Evolutionary conservation across 2,113 vertebrate species (phyloP), one percentile per base, ranked within the genome.

Genomic region (Leptobrachium leishanense): DNA sequence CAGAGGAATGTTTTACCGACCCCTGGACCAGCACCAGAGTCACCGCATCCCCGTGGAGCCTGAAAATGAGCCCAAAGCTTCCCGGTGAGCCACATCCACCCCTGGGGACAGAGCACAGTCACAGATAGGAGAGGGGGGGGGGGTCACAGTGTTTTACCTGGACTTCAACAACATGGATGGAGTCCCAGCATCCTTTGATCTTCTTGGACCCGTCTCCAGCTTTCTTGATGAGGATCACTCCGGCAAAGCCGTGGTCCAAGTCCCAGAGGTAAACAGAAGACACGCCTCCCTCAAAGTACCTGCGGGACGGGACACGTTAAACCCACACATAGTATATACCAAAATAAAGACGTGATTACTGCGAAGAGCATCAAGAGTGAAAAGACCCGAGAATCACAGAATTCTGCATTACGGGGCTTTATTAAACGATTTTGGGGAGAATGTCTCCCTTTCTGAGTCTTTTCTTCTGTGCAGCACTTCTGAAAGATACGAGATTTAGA

Each of bases 181-280:
- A 99, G 89, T 99, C 98, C 98, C 98, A 99, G 91, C 98, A 99
- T 78, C 98, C 98, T 85, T 99, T 99, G 89, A 99, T 99, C 91
- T 99, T 99, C 93, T 99, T 99, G 85, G 97, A 99, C 87, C 98
- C 98, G 1, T 99, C 98, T 43, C 98, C 98, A 40, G 97, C 98
- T 88, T 99, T 99, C 90, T 99, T 99, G 84, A 99, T 99, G 85
- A 99, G 98, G 92, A 99, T 99, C 86, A 99, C 97, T 46, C 98
- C 98, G 0, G 98, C 97, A 67, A 99, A 99, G 63, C 98, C 98
- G 55, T 99, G 97, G 90, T 99, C 98, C 91, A 99, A 93, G 90
- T 99, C 98, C 98, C 98, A 99, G 88, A 99, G 96, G 92, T 99
- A 99, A 87, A 99, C 98, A 43, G 98, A 99, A 31, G 98, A 99